These are phyloP conservation scores for Lucifuga dentata DNA, from an alignment of 2,113 vertebrate species.

Conservation along the genomic window DNA sequence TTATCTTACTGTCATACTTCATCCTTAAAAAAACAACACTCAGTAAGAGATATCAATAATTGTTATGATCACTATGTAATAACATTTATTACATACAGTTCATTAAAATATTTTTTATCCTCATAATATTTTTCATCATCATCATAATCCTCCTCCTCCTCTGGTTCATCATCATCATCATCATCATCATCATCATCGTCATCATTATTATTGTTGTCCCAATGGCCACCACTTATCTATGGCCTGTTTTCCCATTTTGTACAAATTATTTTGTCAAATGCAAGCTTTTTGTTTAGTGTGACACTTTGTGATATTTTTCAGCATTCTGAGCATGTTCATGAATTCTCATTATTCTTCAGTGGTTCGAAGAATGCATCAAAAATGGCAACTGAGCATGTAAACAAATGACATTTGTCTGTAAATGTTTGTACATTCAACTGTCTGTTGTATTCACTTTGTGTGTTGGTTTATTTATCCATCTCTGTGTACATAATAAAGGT, in stretches of 20 bases:
- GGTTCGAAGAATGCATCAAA: slow-evolving; percentile 72
- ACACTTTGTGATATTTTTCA: slow-evolving; percentile 56
- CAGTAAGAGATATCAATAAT: not conserved
- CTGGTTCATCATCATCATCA: not conserved
- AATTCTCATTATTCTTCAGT: slow-evolving; percentile 64
- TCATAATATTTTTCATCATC: not conserved
- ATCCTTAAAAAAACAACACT: not conserved
- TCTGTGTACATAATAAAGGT: slow-evolving; percentile 53
- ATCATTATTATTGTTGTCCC: slow-evolving; percentile 10
- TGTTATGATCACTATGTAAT: not conserved
- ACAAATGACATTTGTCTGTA: slow-evolving; percentile 67
- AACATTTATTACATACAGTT: not conserved
- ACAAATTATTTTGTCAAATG: slow-evolving; percentile 36
- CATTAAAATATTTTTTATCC: not conserved
- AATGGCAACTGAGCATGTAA: slow-evolving; percentile 72
- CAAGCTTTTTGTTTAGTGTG: slow-evolving; percentile 61
- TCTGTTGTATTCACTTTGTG: slow-evolving; percentile 65
- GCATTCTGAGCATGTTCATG: slow-evolving; percentile 76
- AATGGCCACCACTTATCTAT: slow-evolving; percentile 7
- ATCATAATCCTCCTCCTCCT: not conserved
- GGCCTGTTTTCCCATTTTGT: slow-evolving; percentile 17
- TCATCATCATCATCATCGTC: not conserved
- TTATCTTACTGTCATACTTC: not conserved
- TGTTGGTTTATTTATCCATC: slow-evolving; percentile 66
- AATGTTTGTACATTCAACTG: slow-evolving; percentile 69